phyloP scores from a whole-genome alignment of 1,140 invertebrate genomes.

The Acromyrmex heyeri region DNA sequence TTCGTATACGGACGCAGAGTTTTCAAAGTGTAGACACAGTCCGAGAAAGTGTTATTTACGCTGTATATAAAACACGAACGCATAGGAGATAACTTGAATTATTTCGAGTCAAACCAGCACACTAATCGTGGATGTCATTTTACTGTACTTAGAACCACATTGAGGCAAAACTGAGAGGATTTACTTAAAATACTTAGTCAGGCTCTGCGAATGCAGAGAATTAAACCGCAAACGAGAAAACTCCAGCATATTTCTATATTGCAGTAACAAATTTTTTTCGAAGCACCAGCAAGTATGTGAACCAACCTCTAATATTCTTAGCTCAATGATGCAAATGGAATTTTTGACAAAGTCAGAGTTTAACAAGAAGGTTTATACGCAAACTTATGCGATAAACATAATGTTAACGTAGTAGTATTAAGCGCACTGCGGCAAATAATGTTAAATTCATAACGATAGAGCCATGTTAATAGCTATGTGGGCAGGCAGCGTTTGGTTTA shows the following conservation, averaged over 20 bases:
- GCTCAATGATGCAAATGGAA: neutral
- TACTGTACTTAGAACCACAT: conserved; percentile 60
- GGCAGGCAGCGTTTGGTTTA: conserved; percentile 45
- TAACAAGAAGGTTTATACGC: conserved; percentile 17
- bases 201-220: conserved; percentile 62
- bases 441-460: conserved; percentile 61
- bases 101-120: conserved; percentile 64
- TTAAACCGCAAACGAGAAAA: conserved; percentile 58
- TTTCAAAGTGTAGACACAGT: conserved; percentile 31
- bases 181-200: conserved; percentile 74
- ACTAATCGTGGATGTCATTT: conserved; percentile 71
- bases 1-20: conserved; percentile 57
- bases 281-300: neutral
- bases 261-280: conserved; percentile 44
- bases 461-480: conserved; percentile 52
- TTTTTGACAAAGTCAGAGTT: conserved; percentile 31
- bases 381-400: conserved; percentile 49
- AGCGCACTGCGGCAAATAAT: conserved; percentile 49
- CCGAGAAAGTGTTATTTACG: conserved; percentile 71
- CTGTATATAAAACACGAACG: conserved; percentile 57
- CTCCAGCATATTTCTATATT: conserved; percentile 42
- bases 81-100: conserved; percentile 64
- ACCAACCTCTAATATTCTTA: conserved; percentile 23
- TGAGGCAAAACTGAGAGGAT: conserved; percentile 75
- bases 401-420: conserved; percentile 23